phyloP scores from a whole-genome alignment of 2,797 vertebrate genomes.

The Ctenosaura bakeri region DNA sequence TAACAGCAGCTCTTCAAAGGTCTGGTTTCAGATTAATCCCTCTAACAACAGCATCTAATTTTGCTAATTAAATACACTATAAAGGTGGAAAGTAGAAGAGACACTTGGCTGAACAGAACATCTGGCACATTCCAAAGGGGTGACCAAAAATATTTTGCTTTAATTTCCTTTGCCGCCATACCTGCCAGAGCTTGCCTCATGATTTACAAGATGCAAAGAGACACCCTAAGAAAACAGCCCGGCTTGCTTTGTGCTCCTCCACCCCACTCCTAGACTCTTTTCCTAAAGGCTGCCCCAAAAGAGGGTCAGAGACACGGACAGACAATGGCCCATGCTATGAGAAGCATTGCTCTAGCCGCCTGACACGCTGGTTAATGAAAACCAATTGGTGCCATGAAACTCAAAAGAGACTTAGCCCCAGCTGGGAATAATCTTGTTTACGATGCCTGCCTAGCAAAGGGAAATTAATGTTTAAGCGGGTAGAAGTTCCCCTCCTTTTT shows the following conservation, averaged over 20 bases:
- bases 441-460: slow-evolving; percentile 46
- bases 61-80: slow-evolving; percentile 1
- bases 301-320: neutral
- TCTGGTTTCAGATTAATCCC: neutral
- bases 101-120: neutral
- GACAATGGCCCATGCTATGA: neutral
- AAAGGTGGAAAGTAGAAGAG: neutral
- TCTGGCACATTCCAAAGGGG: slow-evolving; percentile 28
- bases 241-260: neutral
- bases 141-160: neutral
- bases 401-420: slow-evolving; percentile 12
- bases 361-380: slow-evolving; percentile 5
- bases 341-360: neutral
- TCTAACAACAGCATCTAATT: too few relatives aligned
- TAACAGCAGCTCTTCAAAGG: neutral
- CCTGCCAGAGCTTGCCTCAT: slow-evolving; percentile 24
- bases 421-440: slow-evolving; percentile 60
- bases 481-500: slow-evolving; percentile 14
- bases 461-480: slow-evolving; percentile 61
- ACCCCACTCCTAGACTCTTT: neutral
- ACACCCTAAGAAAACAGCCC: neutral
- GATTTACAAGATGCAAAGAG: neutral
- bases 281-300: neutral
- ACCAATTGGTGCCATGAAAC: slow-evolving; percentile 10
- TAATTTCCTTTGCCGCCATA: neutral